phyloP scores from a whole-genome alignment of 2,888 invertebrate species.

The Xanthia togata region DNA sequence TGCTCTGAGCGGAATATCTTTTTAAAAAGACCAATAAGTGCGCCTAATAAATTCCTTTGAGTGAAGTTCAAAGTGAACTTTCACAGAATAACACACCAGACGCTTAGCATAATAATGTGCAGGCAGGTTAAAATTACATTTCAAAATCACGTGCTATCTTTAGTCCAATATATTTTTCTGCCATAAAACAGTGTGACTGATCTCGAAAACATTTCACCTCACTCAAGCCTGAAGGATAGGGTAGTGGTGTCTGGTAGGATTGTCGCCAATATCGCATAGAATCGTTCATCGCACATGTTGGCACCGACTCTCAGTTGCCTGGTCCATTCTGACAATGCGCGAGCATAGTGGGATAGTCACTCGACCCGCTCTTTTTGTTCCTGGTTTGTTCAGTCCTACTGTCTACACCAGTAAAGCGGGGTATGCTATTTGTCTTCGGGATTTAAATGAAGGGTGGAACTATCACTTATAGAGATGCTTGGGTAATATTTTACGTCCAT shows the following conservation, averaged over 20 bases:
- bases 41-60: background rate
- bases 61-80: background rate
- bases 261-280: slow-evolving; percentile 31
- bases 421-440: slow-evolving; percentile 13
- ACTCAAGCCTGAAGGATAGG: background rate
- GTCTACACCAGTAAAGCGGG: slow-evolving; percentile 18
- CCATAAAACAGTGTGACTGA: background rate
- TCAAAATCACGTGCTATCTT: background rate
- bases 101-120: no score
- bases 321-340: slow-evolving; percentile 43
- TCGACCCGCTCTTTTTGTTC: slow-evolving; percentile 32
- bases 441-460: slow-evolving; percentile 16
- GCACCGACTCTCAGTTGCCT: slow-evolving; percentile 21
- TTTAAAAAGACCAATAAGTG: background rate
- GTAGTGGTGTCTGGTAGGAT: slow-evolving; percentile 15
- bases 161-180: no score
- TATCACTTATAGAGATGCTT: background rate
- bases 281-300: slow-evolving; percentile 55
- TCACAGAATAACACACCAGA: no score
- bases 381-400: slow-evolving; percentile 2
- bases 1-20: no score
- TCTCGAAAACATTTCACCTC: slow-evolving; percentile 38
- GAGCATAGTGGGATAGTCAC: slow-evolving; percentile 12
- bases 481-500: background rate
- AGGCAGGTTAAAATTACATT: background rate